Percentiles rank a stretch among this genome's conserved stretches.
Conservation (phyloP, 2,888 invertebrate species). For the Dinocampus coccinellae region DNA sequence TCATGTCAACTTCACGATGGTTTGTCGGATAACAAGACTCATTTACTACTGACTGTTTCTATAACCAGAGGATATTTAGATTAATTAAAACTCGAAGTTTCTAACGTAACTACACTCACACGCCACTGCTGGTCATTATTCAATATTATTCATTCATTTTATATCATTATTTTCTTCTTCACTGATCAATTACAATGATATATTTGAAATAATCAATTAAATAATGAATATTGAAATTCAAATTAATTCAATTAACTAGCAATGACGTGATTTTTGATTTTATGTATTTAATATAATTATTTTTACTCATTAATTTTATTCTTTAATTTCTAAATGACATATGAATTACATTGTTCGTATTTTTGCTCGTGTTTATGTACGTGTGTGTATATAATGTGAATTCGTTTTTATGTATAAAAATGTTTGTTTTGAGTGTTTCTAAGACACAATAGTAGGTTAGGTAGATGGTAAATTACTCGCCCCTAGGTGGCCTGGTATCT, state of each 20-base stretch:
- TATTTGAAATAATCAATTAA: not conserved
- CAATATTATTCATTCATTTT: constrained; percentile 6
- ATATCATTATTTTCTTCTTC: constrained; percentile 22
- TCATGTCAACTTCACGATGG: constrained; percentile 55
- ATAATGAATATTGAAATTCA: not conserved
- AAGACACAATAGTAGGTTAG: constrained; percentile 67
- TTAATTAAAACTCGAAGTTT: constrained; percentile 58
- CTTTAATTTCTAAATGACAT: constrained; percentile 54
- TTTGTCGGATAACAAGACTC: constrained; percentile 57
- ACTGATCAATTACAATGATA: not conserved
- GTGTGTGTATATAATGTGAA: too few species aligned
- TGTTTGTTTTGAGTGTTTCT: constrained; percentile 50
- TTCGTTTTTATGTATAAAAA: not conserved
- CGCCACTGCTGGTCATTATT: constrained; percentile 58
- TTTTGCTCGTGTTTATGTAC: not conserved
- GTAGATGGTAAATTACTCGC: constrained; percentile 69
- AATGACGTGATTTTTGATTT: constrained; percentile 41
- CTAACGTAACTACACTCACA: constrained; percentile 61
- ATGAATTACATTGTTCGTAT: constrained; percentile 1
- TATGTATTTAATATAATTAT: constrained; percentile 25
- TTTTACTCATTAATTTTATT: constrained; percentile 43
- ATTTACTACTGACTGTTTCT: constrained; percentile 56
- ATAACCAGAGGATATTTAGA: constrained; percentile 59
- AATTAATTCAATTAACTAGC: constrained; percentile 41
- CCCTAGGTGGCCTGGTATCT: constrained; percentile 66